Conservation (phyloP, 2,113 vertebrate species). For the Zingel zingel region DNA sequence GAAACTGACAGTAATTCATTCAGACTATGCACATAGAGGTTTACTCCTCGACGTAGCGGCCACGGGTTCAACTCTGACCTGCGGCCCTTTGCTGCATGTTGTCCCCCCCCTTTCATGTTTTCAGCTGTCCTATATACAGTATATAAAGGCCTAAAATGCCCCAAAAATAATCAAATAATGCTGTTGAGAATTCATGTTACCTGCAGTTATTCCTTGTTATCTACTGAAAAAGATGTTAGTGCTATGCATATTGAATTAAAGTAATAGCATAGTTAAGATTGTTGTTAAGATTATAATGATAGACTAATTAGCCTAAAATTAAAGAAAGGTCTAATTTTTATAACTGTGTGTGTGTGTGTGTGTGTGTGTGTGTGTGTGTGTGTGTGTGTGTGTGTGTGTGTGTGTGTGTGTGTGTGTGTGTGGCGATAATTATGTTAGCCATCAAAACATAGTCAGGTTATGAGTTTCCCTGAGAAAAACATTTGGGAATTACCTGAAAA, state of each 20-base stretch:
- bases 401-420: no score
- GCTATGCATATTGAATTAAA: slow-evolving; percentile 43
- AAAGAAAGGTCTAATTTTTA: background rate
- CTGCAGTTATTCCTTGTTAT: background rate
- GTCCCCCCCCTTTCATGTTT: no score
- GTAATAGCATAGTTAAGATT: slow-evolving; percentile 11
- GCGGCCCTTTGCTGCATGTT: no score
- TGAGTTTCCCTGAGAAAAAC: slow-evolving; percentile 70
- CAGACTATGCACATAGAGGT: background rate
- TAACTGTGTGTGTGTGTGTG: background rate
- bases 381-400: background rate
- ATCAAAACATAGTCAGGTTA: slow-evolving; percentile 38
- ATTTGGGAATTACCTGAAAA: slow-evolving; percentile 33
- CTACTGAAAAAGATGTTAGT: slow-evolving; percentile 27
- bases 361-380: background rate
- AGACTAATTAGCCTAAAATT: background rate
- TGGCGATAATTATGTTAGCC: slow-evolving; percentile 13
- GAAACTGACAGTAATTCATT: slow-evolving; percentile 15
- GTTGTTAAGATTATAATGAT: slow-evolving; percentile 7
- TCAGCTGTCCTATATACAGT: no score
- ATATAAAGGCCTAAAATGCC: no score
- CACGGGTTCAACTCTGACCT: no score
- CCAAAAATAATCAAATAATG: slow-evolving; percentile 23
- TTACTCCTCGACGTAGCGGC: no score
- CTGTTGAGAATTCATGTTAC: background rate